Conservation (phyloP, 2,797 vertebrate species). For the Microctenopoma stevenorrisi region DNA sequence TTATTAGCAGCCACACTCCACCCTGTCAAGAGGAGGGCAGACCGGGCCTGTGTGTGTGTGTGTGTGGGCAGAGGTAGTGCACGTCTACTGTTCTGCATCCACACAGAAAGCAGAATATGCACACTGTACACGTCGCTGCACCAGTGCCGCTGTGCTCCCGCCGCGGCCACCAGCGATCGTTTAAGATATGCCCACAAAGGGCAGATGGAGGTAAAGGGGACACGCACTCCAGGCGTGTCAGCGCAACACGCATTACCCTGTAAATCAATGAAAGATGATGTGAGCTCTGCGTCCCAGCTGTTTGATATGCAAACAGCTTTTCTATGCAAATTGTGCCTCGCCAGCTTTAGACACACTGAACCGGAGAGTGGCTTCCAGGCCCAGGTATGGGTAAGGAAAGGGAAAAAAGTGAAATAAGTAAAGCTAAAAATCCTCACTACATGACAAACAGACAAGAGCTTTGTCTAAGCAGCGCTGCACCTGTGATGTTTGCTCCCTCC, state of each 20-base stretch:
- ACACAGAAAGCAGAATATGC: slow-evolving; percentile 21
- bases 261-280: slow-evolving; percentile 81
- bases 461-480: slow-evolving; percentile 26
- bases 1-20: slow-evolving; percentile 90
- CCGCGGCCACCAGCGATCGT: slow-evolving; percentile 71
- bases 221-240: slow-evolving; percentile 73
- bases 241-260: slow-evolving; percentile 74
- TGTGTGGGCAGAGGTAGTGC: slow-evolving; percentile 29
- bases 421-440: neutral
- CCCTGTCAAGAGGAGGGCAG: slow-evolving; percentile 78
- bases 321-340: slow-evolving; percentile 71
- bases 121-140: slow-evolving; percentile 3
- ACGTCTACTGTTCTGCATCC: slow-evolving; percentile 31
- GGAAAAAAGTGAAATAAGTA: slow-evolving; percentile 12
- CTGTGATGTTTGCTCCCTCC: slow-evolving; percentile 12
- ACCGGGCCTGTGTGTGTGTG: slow-evolving; percentile 52
- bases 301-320: slow-evolving; percentile 81
- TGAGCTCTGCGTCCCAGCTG: slow-evolving; percentile 69
- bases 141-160: neutral
- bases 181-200: slow-evolving; percentile 79
- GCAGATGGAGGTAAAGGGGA: slow-evolving; percentile 79
- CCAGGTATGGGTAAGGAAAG: slow-evolving; percentile 51
- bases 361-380: slow-evolving; percentile 29
- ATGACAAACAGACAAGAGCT: slow-evolving; percentile 41
- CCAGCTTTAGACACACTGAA: slow-evolving; percentile 53